Evolutionary conservation across 2,797 vertebrate genomes (phyloP), one percentile per base, ranked within the genome.

Genomic region (Tenualosa ilisha): DNA sequence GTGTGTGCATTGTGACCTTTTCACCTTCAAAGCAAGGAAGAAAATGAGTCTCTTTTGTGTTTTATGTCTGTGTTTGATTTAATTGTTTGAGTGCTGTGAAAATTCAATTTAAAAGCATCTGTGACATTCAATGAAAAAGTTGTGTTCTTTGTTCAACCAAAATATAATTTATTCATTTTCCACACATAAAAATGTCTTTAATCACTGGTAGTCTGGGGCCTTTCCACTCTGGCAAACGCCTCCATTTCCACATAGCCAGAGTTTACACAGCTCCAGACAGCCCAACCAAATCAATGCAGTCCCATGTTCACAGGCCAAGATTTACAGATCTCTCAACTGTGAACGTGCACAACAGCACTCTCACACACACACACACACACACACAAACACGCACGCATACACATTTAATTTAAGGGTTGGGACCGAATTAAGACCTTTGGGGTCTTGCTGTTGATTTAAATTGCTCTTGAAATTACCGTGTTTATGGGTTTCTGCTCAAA

Each of bases 401-500:
- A 20, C 68, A 75, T 75, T 75, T 75, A 75, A 54, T n/a, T 86
- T 54, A 72, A 68, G 61, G 81, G 54, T 84, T 86, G 54, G 75
- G 31, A 31, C 50, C 75, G 68, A 84, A 83, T 81, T 88, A 79
- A 83, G n/a, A 86, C 81, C 49, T 49, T 46, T 81, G 54, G 37
- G 46, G 51, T 22, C 53, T 63, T 83, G 82, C 82, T 40, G 72
- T 81, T 84, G 46, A 56, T 72, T 84, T 61, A 83, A 82, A 81
- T 56, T 89, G 79, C 63, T 82, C 46, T 83, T 85, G 40, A 51
- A 82, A 84, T 84, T 13, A 83, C 68, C 31, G 51, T 82, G 85
- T 86, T 89, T 85, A 85, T 81, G 43, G 81, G 15, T 20, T 1
- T 56, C 24, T 63, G 59, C 84, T 85, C 81, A 85, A 86, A 26